Base-by-base conservation (phyloP, 2,113 vertebrate genomes). In the Microtus oregoni region DNA sequence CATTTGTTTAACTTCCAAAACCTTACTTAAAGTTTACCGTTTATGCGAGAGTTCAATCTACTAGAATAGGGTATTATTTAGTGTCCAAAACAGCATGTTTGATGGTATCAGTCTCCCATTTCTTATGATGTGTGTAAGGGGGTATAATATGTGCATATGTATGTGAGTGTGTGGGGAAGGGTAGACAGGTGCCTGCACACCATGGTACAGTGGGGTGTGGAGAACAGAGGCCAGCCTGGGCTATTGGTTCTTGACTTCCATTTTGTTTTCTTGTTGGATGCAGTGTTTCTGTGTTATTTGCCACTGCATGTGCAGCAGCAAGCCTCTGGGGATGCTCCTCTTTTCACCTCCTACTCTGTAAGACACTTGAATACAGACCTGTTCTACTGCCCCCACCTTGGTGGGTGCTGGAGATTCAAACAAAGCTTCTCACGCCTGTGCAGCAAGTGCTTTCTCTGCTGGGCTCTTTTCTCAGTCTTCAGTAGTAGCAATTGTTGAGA, bases 1-100 rank as follows among this genome's bases (percentile, higher is more conserved):
- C 30, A 83, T 85, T 92, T 70, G 1, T 85, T 88, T 95, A 90
- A 50, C 67, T 72, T 75, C 52, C 72, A 50, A 81, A 90, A 87
- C 73, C 2, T 63, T 86, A 38, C 70, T 63, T 92, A n/a, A 1
- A 89, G 28, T 63, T 82, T 38, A 47, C 87, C 14, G 47, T 86
- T 86, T 93, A 61, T 75, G 11, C 72, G 2, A 20, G 14, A 88
- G 2, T 20, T 38, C 17, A 55, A 55, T 94, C 35, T 70, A 65
- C 81, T 26, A 50, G 20, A 68, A 75, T 89, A 92, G 86, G 89
- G 41, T 17, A 67, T 89, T 26, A 90, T 1, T 86, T 58, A 41
- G 68, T 73, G 2, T 30, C 24, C 67, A 96, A 32, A 91, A 30
- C 12, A 85, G 17, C 17, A 9, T 15, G 20, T 0, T 19, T 78